Percentiles rank a stretch among this genome's conserved stretches.
Conservation (phyloP, 1,140 invertebrate species). For the Scaptodrosophila lebanonensis region DNA sequence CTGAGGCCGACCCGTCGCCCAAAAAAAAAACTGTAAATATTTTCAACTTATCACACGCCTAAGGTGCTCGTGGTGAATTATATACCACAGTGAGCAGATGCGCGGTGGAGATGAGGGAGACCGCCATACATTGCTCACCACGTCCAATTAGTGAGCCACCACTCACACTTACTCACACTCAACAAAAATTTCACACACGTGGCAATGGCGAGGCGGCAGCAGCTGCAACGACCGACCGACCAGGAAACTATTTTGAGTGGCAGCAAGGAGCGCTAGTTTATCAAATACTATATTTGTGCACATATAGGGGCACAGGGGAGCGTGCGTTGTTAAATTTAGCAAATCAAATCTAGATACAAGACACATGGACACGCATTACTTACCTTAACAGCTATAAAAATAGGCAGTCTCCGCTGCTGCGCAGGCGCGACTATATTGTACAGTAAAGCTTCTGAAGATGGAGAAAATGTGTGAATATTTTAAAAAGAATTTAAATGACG, state of each 20-base stretch:
- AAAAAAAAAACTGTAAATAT: constrained; percentile 51
- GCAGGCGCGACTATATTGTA: constrained; percentile 57
- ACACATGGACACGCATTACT: constrained; percentile 18
- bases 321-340: constrained; percentile 28
- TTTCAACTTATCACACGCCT: constrained; percentile 47
- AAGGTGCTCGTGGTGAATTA: neutral
- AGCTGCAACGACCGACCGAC: constrained; percentile 25
- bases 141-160: too few relatives aligned
- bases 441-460: constrained; percentile 6
- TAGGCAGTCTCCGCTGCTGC: constrained; percentile 40
- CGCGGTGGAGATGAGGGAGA: too few relatives aligned
- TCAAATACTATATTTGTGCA: constrained; percentile 19
- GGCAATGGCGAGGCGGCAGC: too few relatives aligned
- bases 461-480: too few relatives aligned
- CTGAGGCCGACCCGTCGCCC: too few relatives aligned
- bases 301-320: constrained; percentile 2
- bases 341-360: constrained; percentile 17
- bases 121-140: too few relatives aligned
- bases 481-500: too few relatives aligned
- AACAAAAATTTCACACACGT: too few relatives aligned
- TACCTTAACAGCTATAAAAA: constrained; percentile 47
- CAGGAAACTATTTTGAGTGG: constrained; percentile 1
- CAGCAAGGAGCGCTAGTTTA: constrained; percentile 25
- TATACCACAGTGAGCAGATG: neutral
- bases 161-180: too few relatives aligned